Conservation (phyloP, 1,140 invertebrate genomes). For the Charaxes varanes region DNA sequence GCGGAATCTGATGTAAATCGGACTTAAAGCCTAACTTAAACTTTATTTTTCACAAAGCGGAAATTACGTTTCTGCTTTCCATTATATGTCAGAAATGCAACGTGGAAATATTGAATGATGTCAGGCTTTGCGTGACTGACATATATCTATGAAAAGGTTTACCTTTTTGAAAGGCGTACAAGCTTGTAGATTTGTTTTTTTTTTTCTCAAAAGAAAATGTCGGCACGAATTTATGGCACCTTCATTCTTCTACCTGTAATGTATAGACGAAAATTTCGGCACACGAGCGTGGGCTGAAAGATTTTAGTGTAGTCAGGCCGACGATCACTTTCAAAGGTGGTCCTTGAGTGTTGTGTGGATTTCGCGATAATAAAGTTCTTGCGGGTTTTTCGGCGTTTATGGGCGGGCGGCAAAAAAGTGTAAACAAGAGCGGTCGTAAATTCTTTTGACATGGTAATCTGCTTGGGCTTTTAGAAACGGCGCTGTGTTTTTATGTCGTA, state of each 20-base stretch:
- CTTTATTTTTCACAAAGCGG: no score
- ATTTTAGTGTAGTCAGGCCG: conserved; percentile 14
- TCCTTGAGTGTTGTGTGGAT: conserved; percentile 34
- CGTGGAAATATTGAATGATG: no score
- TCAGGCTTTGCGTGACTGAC: no score
- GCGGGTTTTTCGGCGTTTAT: conserved; percentile 46
- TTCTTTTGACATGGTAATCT: conserved; percentile 66
- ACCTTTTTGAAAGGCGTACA: no score
- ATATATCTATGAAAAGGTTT: no score
- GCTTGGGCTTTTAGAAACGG: conserved; percentile 29
- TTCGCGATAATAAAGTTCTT: conserved; percentile 46
- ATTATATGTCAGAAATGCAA: no score
- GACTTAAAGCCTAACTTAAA: no score
- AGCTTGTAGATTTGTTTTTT: no score
- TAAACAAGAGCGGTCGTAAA: conserved; percentile 54
- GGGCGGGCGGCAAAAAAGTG: conserved; percentile 41
- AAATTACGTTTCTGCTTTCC: no score
- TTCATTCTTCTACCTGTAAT: neutral
- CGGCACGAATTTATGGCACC: neutral
- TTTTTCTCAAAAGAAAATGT: no score
- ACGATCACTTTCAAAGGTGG: conserved; percentile 22
- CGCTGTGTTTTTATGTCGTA: conserved; percentile 15
- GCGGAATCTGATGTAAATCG: no score
- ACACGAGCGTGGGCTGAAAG: conserved; percentile 1
- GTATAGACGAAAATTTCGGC: conserved; percentile 10